Conservation (phyloP, 2,113 vertebrate genomes). For the Erythrocercus mccallii region DNA sequence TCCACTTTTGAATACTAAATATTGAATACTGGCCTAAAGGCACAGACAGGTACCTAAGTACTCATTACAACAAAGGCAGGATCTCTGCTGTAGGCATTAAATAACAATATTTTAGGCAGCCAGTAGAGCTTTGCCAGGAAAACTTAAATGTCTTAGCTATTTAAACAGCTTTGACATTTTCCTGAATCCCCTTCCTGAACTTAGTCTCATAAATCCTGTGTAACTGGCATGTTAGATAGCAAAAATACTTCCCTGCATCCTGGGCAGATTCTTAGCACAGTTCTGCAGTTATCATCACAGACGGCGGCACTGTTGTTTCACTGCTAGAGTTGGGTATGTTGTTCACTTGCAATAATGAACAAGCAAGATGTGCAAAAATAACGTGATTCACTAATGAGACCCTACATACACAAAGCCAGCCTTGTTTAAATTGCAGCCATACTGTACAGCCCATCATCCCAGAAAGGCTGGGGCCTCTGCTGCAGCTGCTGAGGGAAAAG, state of each 20-base stretch:
- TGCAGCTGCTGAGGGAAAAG: not conserved
- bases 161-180: slow-evolving; percentile 50
- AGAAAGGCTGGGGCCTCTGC: not conserved
- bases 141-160: slow-evolving; percentile 36
- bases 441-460: fast-evolving
- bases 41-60: not conserved
- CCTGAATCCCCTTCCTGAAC: not conserved
- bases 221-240: not conserved
- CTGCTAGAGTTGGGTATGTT: not conserved
- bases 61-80: not conserved
- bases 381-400: not conserved
- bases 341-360: not conserved
- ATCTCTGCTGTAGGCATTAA: not conserved
- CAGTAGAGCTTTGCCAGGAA: not conserved
- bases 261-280: not conserved
- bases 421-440: not conserved
- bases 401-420: not conserved
- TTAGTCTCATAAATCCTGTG: not conserved
- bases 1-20: not conserved
- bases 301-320: not conserved
- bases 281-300: not conserved
- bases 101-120: not conserved
- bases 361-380: not conserved
- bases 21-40: not conserved
- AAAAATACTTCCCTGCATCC: not conserved